Conservation (phyloP, 1,140 invertebrate species). For the Olivierus martensii region DNA sequence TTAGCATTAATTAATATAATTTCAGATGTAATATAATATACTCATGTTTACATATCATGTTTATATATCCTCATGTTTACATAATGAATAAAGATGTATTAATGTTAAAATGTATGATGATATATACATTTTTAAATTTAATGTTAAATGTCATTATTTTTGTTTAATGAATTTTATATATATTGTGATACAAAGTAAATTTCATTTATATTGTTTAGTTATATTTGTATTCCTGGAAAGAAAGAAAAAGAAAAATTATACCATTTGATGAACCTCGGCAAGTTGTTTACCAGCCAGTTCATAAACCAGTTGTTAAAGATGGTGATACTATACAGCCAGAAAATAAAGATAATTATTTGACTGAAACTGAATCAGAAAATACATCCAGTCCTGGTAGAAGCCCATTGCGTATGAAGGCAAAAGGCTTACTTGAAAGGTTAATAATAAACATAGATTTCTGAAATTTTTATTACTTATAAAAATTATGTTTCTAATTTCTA, state of each 20-base stretch:
- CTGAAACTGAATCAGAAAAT: slow-evolving; percentile 20
- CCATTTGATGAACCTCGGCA: slow-evolving; percentile 13
- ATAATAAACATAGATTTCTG: neutral
- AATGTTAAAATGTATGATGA: no score
- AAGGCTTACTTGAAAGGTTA: slow-evolving; percentile 33
- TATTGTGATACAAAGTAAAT: no score
- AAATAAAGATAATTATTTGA: slow-evolving; percentile 19
- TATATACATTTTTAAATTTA: no score
- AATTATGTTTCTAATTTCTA: no score
- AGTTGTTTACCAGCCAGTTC: slow-evolving; percentile 22
- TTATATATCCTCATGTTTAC: no score
- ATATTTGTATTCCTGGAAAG: slow-evolving; percentile 4
- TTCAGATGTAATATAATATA: no score
- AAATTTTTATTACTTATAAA: neutral
- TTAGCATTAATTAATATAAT: no score
- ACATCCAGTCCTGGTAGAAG: slow-evolving; percentile 24
- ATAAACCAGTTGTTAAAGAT: slow-evolving; percentile 29
- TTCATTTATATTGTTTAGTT: no score
- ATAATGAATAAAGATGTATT: no score
- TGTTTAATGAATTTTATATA: no score
- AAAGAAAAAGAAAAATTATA: slow-evolving; percentile 5
- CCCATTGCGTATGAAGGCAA: slow-evolving; percentile 47
- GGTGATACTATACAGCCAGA: slow-evolving; percentile 28
- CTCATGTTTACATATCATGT: no score
- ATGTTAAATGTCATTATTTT: no score